Base-by-base conservation (phyloP, 1,140 invertebrate genomes). In the Drosophila nannoptera region DNA sequence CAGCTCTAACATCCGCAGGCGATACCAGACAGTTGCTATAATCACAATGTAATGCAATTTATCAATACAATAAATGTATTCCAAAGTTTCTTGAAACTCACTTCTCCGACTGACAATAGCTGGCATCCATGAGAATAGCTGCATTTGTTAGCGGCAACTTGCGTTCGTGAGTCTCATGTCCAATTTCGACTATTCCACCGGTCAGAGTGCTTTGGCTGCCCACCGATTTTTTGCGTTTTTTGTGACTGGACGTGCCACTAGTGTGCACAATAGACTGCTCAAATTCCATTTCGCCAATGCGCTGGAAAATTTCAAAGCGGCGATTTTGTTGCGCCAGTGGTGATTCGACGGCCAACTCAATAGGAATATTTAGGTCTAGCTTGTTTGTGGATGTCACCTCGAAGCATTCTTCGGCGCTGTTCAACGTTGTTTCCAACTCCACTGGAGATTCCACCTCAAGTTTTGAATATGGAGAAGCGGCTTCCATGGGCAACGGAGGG, bases 371-470 rank as follows among this genome's bases (percentile, higher is more conserved):
- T 2, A 91, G 73, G 40, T 91, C 78, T 2, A 91, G 65, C 6
- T 90, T 80, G 54, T 91, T 81, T 6, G 89, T 88, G 7, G 90
- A 78, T 7, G 90, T 89, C 40, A 91, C 49, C 75, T 92, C 92
- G 16, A 91, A 82, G 40, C 92, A 92, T 78, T 92, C 92, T 68
- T 92, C 91, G 0, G 91, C 92, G 38, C 89, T 89, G 14, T 89
- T 78, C 8, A 92, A 65, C 4, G 83, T 42, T 2, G 70, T 42
- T 38, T 88, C 87, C 43, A 73, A 60, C 52, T 89, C 87, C 3
- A 75, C 14, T 0, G 87, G 87, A 0, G 83, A 80, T 49, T 87
- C 84, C 14, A 70, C 33, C 7, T 78, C 75, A 4, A 88, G 38
- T 4, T 49, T 68, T 12, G 73, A 61, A 43, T 63, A 73, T 14